phyloP scores from a whole-genome alignment of 2,888 invertebrate genomes.

The Achlya flavicornis region DNA sequence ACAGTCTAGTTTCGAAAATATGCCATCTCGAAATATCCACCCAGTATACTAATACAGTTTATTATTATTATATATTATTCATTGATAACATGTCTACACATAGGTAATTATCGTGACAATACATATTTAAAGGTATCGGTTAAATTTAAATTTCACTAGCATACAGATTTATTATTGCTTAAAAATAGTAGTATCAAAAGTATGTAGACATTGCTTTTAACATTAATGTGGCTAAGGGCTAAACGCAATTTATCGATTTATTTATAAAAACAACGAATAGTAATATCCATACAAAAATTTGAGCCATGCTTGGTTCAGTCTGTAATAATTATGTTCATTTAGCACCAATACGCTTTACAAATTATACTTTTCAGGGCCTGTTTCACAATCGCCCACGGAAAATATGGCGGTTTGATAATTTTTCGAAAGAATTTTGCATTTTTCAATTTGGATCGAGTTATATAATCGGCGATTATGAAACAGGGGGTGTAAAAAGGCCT shows the following conservation, averaged over 20 bases:
- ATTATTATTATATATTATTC: not conserved
- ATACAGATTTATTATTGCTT: not conserved
- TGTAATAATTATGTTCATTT: slow-evolving; percentile 53
- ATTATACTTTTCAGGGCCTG: slow-evolving; percentile 37
- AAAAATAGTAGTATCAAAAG: slow-evolving; percentile 3
- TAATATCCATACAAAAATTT: slow-evolving; percentile 58
- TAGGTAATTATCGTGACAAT: not conserved
- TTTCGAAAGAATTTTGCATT: not conserved
- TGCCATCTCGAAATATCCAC: too few species aligned
- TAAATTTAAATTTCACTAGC: not conserved
- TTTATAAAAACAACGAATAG: slow-evolving; percentile 34
- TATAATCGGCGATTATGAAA: not conserved
- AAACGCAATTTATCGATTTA: not conserved
- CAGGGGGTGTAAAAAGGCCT: too few species aligned
- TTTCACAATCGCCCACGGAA: not conserved
- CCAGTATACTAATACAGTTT: too few species aligned
- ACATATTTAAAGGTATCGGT: not conserved
- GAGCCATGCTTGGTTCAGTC: slow-evolving; percentile 72
- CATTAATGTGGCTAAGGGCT: not conserved
- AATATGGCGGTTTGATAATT: not conserved
- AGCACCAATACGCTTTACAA: slow-evolving; percentile 71
- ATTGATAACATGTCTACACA: not conserved
- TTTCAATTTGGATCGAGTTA: too few species aligned
- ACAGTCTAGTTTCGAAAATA: too few species aligned
- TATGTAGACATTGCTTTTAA: not conserved